These are phyloP conservation scores for Ichneumon xanthorius DNA, from an alignment of 2,888 invertebrate species.

Conservation along the genomic window DNA sequence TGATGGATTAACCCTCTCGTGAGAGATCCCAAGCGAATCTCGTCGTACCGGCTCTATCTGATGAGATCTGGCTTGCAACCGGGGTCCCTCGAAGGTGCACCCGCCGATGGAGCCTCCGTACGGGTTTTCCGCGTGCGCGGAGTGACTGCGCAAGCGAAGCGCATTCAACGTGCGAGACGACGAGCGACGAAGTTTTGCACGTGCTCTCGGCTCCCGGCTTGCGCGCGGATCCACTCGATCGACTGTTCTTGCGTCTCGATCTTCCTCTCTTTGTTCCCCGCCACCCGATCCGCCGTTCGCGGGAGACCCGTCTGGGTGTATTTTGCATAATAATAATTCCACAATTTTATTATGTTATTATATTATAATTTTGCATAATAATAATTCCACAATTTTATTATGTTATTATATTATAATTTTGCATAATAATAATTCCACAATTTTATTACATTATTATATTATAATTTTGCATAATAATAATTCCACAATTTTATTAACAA, in stretches of 20 bases:
- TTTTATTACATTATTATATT: too few relatives aligned
- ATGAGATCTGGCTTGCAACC: slow-evolving; percentile 27
- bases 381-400: too few relatives aligned
- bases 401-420: too few relatives aligned
- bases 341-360: too few relatives aligned
- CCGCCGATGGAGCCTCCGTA: slow-evolving; percentile 34
- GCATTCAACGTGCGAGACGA: slow-evolving; percentile 21
- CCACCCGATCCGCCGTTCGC: too few relatives aligned
- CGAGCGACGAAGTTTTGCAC: slow-evolving; percentile 11
- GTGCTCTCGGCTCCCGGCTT: background rate
- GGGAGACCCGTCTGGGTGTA: background rate
- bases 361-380: too few relatives aligned
- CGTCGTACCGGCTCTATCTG: slow-evolving; percentile 27
- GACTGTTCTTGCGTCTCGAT: background rate
- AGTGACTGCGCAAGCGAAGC: slow-evolving; percentile 6
- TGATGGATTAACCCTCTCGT: slow-evolving; percentile 48
- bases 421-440: too few relatives aligned
- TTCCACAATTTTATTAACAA: too few relatives aligned
- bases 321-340: too few relatives aligned
- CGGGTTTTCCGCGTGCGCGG: slow-evolving; percentile 33
- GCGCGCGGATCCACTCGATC: slow-evolving; percentile 16
- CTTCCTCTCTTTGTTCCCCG: slow-evolving; percentile 23
- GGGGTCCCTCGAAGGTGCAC: slow-evolving; percentile 21
- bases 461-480: too few relatives aligned
- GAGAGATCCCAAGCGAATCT: slow-evolving; percentile 36